Evolutionary conservation across 2,113 vertebrate genomes (phyloP), one percentile per base, ranked within the genome.

Genomic region (Odobenus rosmarus): DNA sequence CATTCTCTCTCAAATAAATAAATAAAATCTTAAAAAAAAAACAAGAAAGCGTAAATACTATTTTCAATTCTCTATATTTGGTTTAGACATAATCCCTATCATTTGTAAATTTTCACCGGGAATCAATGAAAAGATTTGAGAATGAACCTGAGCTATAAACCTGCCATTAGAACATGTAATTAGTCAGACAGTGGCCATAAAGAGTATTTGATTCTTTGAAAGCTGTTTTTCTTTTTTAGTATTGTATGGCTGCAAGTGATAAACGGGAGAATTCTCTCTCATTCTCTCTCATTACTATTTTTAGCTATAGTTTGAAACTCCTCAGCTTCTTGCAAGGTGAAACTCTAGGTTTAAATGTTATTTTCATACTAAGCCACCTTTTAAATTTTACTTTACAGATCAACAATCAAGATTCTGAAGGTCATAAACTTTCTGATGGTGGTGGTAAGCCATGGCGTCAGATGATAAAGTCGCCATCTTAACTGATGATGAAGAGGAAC

Each of bases 391-490:
- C 67, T 98, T 7, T 85, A 0, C 96, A 99, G 99, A 97, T 86
- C 98, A 97, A 81, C 76, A 51, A n/a, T 82, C 74, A 79, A 83
- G 67, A 88, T 96, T 90, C 81, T 90, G 95, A 98, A 97, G 96
- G 95, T 57, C 11, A 1, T 72, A 53, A 46, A 26, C 7, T 69
- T 67, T 1, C 97, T 95, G 80, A 94, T 98, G 95, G 93, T 96
- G 72, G 93, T 94, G 95, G 95, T 91, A 80, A 99, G 98, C 98
- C 98, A 99, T 99, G 99, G 98, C 99, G 80, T 98, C 99, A 26
- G 99, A 99, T 84, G 99, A 99, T 98, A 99, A 99, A 98, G 99
- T 99, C 97, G 99, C 99, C 96, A 99, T 99, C 98, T 98, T 99
- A 97, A 99, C 99, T 0, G 99, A 99, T 0, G 99, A 99, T 1